Base-by-base conservation (phyloP, 2,888 invertebrate species). In the Megastigmus dorsalis region DNA sequence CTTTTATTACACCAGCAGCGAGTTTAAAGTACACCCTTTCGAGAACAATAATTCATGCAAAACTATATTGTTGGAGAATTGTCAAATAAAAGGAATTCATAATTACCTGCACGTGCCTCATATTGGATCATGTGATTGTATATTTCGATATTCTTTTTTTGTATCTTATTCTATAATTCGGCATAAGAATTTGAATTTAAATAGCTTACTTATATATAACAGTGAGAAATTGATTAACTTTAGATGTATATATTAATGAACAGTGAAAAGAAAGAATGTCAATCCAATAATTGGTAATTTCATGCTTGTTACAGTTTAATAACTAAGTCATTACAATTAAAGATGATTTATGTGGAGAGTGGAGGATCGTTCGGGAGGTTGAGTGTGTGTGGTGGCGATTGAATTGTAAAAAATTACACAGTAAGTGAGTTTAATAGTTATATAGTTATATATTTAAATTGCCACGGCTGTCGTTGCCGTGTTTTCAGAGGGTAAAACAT, bases 391-490 rank as follows among this genome's bases (percentile, higher is more conserved):
- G n/a, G n/a, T n/a, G n/a, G n/a, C n/a, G n/a, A n/a, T n/a, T n/a
- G n/a, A 20, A 38, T 20, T 23, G 23, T 54, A 54, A 41, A 60
- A 41, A 63, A 50, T 33, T 54, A 66, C 41, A 66, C 65, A 54
- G 7, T 7, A 23, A 41, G 4, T 66, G 15, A 66, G 52, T 15
- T 54, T 54, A 54, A 45, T 67, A 45, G 55, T 41, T 52, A 33
- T 50, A 55, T 36, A 26, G 59, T 74, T 78, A 71, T 80, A 76
- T 80, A 80, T 82, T 81, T 79, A 79, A 80, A 78, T 67, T 77
- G 72, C 79, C 80, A 80, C 80, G 78, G 68, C 74, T 50, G 62
- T 60, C 76, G 79, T 77, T 73, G 80, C 67, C 80, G 79, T 79
- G 80, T 52, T 52, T 18, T 30, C 52, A 70, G 63, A 30, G 43